These are phyloP conservation scores for Theocolax elegans DNA, from an alignment of 1,140 invertebrate genomes.

Conservation along the genomic window DNA sequence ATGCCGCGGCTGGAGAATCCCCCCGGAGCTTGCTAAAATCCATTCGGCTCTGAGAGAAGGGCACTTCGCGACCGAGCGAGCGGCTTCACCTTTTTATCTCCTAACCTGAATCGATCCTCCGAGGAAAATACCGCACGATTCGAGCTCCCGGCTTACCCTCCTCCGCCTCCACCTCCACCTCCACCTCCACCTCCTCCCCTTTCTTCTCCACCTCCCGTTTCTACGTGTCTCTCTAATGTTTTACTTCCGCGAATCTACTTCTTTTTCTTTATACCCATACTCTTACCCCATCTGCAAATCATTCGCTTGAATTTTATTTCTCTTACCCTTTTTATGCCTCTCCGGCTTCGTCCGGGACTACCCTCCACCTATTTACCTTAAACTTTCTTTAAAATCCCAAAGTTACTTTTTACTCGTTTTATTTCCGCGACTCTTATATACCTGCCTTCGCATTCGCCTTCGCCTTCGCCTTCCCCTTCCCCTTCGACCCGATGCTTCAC, in stretches of 20 bases:
- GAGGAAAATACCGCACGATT: conserved; percentile 38
- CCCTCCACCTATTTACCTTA: no score
- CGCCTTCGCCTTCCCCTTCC: no score
- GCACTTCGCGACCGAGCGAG: conserved; percentile 40
- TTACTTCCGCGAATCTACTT: background rate
- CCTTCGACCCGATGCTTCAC: no score
- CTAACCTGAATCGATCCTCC: conserved; percentile 47
- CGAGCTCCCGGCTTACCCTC: conserved; percentile 30
- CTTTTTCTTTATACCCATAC: background rate
- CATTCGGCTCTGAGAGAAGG: conserved; percentile 41
- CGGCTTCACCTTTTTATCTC: conserved; percentile 43
- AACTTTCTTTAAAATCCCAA: no score
- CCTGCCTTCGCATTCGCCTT: no score
- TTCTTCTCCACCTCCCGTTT: conserved; percentile 1
- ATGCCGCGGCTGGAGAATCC: conserved; percentile 31
- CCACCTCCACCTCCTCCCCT: background rate
- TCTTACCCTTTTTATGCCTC: background rate
- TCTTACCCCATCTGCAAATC: background rate
- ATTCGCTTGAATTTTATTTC: background rate
- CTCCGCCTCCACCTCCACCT: background rate
- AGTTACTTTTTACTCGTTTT: no score
- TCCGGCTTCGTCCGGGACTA: no score
- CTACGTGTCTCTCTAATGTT: conserved; percentile 1
- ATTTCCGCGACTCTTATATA: no score
- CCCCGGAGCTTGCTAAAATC: conserved; percentile 47